Percentiles rank a stretch among this genome's conserved stretches.
Evolutionary conservation across 2,797 vertebrate genomes (phyloP).

Genomic region (Rousettus madagascariensis): DNA sequence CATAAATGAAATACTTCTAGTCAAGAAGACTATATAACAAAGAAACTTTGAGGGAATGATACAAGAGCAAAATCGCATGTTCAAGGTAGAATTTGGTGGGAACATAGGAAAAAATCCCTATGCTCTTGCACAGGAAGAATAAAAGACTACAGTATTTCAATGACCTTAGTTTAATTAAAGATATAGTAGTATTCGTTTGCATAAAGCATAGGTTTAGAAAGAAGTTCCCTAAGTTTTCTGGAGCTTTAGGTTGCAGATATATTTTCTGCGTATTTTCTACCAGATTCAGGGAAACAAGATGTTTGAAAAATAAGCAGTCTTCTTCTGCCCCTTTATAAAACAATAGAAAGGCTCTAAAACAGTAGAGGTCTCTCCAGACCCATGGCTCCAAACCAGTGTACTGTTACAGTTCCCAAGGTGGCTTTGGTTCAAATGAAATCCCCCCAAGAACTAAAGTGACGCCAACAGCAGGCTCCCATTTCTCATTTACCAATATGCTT

Average conservation of each 20-base stretch:
- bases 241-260: not conserved
- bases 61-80: not conserved
- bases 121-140: not conserved
- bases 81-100: not conserved
- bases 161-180: not conserved
- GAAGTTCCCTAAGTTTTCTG: conserved; percentile 5
- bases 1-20: not conserved
- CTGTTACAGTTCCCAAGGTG: too few species aligned
- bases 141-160: not conserved
- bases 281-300: not conserved
- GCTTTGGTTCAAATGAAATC: not conserved
- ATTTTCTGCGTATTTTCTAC: not conserved
- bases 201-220: not conserved
- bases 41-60: not conserved
- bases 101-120: not conserved
- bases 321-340: not conserved
- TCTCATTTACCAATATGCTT: not conserved
- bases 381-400: not conserved
- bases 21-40: not conserved
- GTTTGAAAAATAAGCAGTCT: not conserved
- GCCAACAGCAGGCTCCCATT: not conserved
- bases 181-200: not conserved
- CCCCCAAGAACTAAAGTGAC: not conserved
- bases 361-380: not conserved
- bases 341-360: not conserved